phyloP scores from a whole-genome alignment of 2,113 vertebrate genomes.

The Corynorhinus townsendii region DNA sequence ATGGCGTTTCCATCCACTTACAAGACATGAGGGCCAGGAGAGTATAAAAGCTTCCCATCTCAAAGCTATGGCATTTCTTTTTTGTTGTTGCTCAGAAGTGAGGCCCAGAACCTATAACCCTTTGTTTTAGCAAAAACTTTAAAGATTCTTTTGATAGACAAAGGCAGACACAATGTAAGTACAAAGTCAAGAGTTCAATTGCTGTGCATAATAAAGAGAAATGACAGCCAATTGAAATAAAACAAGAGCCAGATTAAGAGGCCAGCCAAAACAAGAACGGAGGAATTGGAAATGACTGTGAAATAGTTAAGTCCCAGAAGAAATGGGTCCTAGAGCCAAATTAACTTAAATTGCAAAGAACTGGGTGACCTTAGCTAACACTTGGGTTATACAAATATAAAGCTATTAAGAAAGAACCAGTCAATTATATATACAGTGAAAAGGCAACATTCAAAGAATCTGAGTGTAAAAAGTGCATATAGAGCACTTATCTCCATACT shows the following conservation, averaged over 20 bases:
- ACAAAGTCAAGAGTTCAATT: neutral
- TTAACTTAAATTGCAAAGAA: neutral
- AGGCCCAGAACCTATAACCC: neutral
- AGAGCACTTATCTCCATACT: neutral
- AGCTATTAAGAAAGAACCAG: neutral
- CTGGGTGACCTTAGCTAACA: neutral
- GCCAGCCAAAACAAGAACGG: neutral
- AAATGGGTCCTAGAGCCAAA: neutral
- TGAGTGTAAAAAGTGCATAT: neutral
- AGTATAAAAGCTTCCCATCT: constrained; percentile 10
- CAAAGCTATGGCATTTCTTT: constrained; percentile 43
- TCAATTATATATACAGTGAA: neutral
- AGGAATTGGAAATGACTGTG: neutral
- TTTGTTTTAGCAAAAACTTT: constrained; percentile 59
- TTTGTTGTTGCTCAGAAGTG: constrained; percentile 1
- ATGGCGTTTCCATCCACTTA: neutral
- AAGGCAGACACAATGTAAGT: neutral
- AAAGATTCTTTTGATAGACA: constrained; percentile 57
- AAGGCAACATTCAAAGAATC: neutral
- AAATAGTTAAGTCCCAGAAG: neutral
- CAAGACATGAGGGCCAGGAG: neutral
- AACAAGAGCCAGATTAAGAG: neutral
- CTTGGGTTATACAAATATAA: neutral
- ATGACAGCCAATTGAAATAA: neutral
- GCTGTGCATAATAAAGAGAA: constrained; percentile 7